These are phyloP conservation scores for Anguilla marmorata DNA, from an alignment of 2,797 vertebrate species.

Conservation along the genomic window DNA sequence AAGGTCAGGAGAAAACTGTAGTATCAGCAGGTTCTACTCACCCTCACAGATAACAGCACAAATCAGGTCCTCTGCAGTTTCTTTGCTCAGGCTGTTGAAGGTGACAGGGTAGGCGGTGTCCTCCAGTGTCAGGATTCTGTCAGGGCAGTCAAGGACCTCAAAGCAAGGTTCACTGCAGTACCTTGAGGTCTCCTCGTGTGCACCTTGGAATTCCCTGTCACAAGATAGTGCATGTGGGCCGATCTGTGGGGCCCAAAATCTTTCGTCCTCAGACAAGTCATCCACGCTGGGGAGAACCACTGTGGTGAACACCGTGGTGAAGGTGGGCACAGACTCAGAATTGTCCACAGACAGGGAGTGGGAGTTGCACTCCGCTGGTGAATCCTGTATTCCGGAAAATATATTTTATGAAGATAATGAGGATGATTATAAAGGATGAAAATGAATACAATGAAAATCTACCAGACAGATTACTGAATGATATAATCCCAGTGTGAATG, in stretches of 20 bases:
- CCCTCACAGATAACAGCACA: slow-evolving; percentile 39
- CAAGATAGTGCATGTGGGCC: slow-evolving; percentile 51
- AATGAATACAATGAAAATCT: background rate
- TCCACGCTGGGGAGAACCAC: slow-evolving; percentile 31
- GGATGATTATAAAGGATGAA: background rate
- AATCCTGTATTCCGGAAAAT: background rate
- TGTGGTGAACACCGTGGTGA: slow-evolving; percentile 45
- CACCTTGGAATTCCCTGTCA: slow-evolving; percentile 39
- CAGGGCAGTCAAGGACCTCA: slow-evolving; percentile 19
- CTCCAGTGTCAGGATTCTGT: slow-evolving; percentile 49
- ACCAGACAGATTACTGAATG: background rate
- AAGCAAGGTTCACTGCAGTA: slow-evolving; percentile 25
- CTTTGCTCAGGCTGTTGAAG: slow-evolving; percentile 39
- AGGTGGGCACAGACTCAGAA: slow-evolving; percentile 42
- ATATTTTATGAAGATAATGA: background rate
- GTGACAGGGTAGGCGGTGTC: slow-evolving; percentile 43
- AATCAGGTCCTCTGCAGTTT: slow-evolving; percentile 25
- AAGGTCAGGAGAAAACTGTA: background rate
- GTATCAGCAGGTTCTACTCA: background rate
- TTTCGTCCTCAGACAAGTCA: slow-evolving; percentile 34
- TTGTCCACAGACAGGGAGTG: slow-evolving; percentile 16
- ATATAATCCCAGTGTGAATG: background rate
- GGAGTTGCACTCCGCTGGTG: background rate
- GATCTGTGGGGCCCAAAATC: slow-evolving; percentile 46
- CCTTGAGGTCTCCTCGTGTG: background rate